A percentile compares a stretch with the other conserved stretches of the same genome.
These are phyloP conservation scores for Probosciger aterrimus DNA, from an alignment of 2,113 vertebrate species.

Conservation along the genomic window DNA sequence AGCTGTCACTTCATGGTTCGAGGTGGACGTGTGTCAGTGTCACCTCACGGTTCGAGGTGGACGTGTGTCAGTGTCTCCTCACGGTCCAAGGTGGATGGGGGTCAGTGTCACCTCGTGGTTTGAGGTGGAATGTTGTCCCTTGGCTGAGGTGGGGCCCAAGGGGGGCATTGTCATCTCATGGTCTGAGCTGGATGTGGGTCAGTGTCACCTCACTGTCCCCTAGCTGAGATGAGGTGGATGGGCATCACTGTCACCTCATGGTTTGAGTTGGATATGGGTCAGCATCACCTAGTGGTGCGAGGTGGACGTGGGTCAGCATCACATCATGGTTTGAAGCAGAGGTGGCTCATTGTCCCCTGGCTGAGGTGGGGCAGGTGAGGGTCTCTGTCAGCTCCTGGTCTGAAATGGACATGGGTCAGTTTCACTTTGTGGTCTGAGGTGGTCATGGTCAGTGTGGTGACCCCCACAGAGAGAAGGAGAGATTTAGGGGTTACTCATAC, in stretches of 20 bases:
- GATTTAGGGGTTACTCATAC: neutral
- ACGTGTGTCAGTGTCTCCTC: neutral
- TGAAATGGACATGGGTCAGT: too few relatives aligned
- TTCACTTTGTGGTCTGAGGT: neutral
- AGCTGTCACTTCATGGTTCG: neutral
- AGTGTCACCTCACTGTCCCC: neutral
- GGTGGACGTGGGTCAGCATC: neutral
- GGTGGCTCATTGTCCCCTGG: neutral
- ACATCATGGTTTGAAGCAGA: neutral
- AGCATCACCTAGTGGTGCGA: neutral
- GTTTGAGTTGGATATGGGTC: neutral
- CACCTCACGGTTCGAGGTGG: neutral
- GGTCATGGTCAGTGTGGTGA: fast-evolving
- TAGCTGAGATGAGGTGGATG: neutral
- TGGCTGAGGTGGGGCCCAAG: neutral
- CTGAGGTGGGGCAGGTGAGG: neutral
- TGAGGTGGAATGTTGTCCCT: neutral
- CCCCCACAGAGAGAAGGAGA: neutral
- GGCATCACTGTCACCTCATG: neutral
- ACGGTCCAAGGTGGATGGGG: neutral
- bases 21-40: neutral
- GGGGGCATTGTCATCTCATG: neutral
- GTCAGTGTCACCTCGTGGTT: neutral
- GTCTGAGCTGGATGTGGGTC: neutral
- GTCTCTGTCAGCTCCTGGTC: neutral